phyloP scores from a whole-genome alignment of 2,113 vertebrate genomes.

The Cyrtonyx montezumae region DNA sequence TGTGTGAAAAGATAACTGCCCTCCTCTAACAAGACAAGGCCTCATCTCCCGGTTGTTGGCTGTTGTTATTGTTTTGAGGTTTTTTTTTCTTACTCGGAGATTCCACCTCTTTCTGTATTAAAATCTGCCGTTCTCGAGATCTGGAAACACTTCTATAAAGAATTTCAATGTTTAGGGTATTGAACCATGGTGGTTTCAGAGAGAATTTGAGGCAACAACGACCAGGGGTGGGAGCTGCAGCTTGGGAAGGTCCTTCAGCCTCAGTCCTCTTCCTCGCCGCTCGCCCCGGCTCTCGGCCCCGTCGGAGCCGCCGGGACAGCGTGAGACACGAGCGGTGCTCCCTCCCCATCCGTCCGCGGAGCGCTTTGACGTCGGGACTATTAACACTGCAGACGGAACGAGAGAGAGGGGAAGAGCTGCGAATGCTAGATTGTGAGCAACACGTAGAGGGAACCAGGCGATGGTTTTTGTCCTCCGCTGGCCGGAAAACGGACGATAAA shows the following conservation, averaged over 20 bases:
- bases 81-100: not conserved
- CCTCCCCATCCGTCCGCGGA: fast-evolving
- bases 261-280: not conserved
- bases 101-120: not conserved
- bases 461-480: not conserved
- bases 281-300: not conserved
- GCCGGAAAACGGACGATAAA: not conserved
- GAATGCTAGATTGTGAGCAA: not conserved
- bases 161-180: fast-evolving
- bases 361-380: not conserved
- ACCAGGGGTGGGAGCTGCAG: not conserved
- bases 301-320: not conserved
- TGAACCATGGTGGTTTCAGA: not conserved
- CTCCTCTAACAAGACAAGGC: not conserved
- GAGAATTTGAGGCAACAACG: not conserved
- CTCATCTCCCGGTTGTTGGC: not conserved
- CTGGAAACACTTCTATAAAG: not conserved
- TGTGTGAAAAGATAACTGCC: not conserved
- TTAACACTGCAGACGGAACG: not conserved
- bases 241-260: not conserved
- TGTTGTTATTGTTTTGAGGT: too few species aligned
- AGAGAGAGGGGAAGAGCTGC: not conserved
- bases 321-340: not conserved
- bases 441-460: not conserved
- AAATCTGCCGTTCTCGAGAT: not conserved